A percentile compares a stretch with the other conserved stretches of the same genome.
These are phyloP conservation scores for Pachycephala philippinensis DNA, from an alignment of 2,113 vertebrate genomes.

Conservation along the genomic window DNA sequence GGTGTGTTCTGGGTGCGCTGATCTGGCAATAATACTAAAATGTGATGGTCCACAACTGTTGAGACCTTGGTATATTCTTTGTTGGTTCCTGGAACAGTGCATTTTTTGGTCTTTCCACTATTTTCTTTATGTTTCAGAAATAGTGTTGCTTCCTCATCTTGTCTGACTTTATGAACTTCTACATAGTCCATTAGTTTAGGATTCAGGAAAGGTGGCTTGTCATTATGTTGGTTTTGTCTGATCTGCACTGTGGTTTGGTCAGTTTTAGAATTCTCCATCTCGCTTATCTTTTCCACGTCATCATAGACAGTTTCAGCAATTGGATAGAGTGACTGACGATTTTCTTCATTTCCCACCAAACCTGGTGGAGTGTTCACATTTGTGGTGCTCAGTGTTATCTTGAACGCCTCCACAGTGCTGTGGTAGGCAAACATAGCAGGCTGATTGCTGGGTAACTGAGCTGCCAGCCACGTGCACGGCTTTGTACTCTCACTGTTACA, in stretches of 20 bases:
- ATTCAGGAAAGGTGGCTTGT: conserved; percentile 31
- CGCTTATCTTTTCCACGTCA: background rate
- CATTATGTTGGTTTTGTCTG: conserved; percentile 13
- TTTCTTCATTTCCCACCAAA: conserved; percentile 43
- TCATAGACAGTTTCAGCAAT: background rate
- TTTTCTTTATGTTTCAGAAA: conserved; percentile 69
- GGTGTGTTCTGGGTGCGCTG: background rate
- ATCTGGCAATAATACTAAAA: conserved; percentile 81
- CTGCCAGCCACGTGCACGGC: conserved; percentile 77
- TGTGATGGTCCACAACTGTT: conserved; percentile 69
- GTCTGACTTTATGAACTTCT: conserved; percentile 83
- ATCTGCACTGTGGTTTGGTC: conserved; percentile 12
- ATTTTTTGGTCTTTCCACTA: conserved; percentile 6
- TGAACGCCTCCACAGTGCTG: conserved; percentile 54
- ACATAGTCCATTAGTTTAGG: conserved; percentile 79
- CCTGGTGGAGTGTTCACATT: background rate
- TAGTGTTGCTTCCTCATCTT: conserved; percentile 75
- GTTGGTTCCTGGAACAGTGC: background rate
- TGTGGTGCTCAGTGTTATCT: background rate
- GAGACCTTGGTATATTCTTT: conserved; percentile 87
- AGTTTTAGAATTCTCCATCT: conserved; percentile 2
- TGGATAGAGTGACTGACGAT: background rate
- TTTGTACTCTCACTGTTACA: conserved; percentile 42
- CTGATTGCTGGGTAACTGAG: conserved; percentile 59
- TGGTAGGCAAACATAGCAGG: conserved; percentile 62